phyloP scores from a whole-genome alignment of 2,113 vertebrate genomes.

The Xiphorhynchus elegans region DNA sequence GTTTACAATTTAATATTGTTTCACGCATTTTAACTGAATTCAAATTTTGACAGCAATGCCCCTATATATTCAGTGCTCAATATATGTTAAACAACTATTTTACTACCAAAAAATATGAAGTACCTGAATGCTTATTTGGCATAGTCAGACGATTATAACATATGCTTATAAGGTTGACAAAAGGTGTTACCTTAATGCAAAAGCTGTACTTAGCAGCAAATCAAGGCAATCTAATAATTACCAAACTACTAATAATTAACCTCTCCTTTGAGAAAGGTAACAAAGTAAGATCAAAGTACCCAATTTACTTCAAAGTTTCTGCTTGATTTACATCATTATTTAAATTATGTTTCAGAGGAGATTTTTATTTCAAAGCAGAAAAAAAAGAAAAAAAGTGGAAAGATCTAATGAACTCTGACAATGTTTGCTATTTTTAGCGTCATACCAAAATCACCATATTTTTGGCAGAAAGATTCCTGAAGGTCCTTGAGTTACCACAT shows the following conservation, averaged over 20 bases:
- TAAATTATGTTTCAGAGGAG: slow-evolving; percentile 38
- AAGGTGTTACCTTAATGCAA: not conserved
- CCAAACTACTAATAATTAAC: slow-evolving; percentile 55
- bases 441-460: not conserved
- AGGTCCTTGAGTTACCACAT: not conserved
- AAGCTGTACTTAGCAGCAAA: slow-evolving; percentile 36
- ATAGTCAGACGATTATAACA: not conserved
- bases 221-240: slow-evolving; percentile 53
- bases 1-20: not conserved
- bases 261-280: slow-evolving; percentile 56
- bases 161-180: not conserved
- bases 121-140: not conserved
- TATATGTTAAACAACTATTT: not conserved
- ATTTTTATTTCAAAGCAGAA: slow-evolving; percentile 21
- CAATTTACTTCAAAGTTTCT: slow-evolving; percentile 55
- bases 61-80: not conserved
- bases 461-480: not conserved
- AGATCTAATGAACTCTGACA: slow-evolving; percentile 1
- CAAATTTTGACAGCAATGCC: not conserved
- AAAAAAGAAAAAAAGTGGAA: not conserved
- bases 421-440: not conserved
- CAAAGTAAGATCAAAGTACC: slow-evolving; percentile 54
- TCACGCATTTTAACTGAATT: not conserved
- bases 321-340: slow-evolving; percentile 58
- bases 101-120: not conserved